These are phyloP conservation scores for Dorcus hopei DNA, from an alignment of 2,888 invertebrate genomes.

Conservation along the genomic window DNA sequence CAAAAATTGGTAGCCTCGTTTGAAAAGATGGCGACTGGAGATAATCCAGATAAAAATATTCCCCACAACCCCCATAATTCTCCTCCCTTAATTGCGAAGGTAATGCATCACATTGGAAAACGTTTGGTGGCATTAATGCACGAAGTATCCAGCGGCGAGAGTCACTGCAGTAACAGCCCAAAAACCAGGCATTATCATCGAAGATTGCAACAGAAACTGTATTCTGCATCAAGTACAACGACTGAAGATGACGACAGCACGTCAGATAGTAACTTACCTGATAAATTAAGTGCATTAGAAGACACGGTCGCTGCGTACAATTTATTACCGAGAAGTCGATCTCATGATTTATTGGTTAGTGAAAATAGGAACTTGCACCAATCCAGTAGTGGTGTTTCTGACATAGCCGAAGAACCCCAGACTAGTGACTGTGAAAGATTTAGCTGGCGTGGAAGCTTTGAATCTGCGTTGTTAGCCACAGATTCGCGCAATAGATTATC, in stretches of 20 bases:
- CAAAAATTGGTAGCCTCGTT: constrained; percentile 81
- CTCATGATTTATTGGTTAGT: constrained; percentile 74
- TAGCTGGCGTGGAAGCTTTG: constrained; percentile 90
- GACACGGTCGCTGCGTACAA: constrained; percentile 50
- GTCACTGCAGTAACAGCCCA: constrained; percentile 60
- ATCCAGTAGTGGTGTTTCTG: constrained; percentile 53
- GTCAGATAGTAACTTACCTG: constrained; percentile 55
- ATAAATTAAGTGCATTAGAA: constrained; percentile 45
- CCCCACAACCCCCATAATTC: constrained; percentile 61
- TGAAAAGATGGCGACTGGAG: constrained; percentile 67
- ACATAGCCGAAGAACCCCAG: constrained; percentile 63
- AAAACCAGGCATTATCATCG: constrained; percentile 59
- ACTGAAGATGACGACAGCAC: constrained; percentile 73
- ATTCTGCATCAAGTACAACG: constrained; percentile 59
- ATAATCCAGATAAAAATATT: constrained; percentile 43
- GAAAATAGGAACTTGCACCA: constrained; percentile 53
- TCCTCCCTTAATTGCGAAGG: constrained; percentile 83
- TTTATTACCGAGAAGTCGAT: constrained; percentile 73
- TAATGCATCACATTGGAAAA: constrained; percentile 89
- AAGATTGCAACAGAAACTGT: constrained; percentile 56
- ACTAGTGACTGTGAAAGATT: constrained; percentile 86
- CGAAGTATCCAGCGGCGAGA: constrained; percentile 78
- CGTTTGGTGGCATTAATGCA: constrained; percentile 87
- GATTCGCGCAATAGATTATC: constrained; percentile 78
- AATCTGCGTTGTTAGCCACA: constrained; percentile 84